These are phyloP conservation scores for Cladopsammia gracilis DNA, from an alignment of 64 coral and sea anemone species.

Conservation along the genomic window DNA sequence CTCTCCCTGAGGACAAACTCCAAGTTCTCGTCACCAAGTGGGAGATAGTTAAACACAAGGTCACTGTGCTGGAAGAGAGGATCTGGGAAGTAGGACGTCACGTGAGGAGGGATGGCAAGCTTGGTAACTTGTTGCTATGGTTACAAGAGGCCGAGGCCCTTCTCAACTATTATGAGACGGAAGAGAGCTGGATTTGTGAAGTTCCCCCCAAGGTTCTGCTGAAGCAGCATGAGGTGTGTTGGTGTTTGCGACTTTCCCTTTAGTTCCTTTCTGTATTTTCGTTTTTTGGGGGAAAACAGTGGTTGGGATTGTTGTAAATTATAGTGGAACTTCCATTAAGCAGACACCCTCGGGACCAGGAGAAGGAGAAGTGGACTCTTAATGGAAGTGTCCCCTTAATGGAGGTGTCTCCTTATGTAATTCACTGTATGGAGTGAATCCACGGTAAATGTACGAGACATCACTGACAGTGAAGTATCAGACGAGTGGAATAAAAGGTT, in stretches of 20 bases:
- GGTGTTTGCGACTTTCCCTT: neutral
- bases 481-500: too few relatives aligned
- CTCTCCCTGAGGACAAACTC: conserved; percentile 87
- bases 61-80: conserved; percentile 86
- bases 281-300: too few relatives aligned
- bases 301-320: too few relatives aligned
- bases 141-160: conserved; percentile 90
- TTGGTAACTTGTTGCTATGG: conserved; percentile 86
- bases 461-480: too few relatives aligned
- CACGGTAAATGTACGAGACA: too few relatives aligned
- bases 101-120: conserved; percentile 63
- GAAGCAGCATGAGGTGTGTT: conserved; percentile 84
- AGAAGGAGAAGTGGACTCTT: too few relatives aligned
- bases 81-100: conserved; percentile 67
- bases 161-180: conserved; percentile 65
- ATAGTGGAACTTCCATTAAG: too few relatives aligned
- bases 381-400: too few relatives aligned
- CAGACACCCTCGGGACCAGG: too few relatives aligned
- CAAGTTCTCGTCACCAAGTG: conserved; percentile 82
- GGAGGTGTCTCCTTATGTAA: too few relatives aligned
- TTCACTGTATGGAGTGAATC: too few relatives aligned
- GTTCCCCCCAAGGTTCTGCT: conserved; percentile 88
- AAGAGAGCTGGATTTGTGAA: conserved; percentile 57
- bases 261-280: too few relatives aligned
- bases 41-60: conserved; percentile 87